phyloP scores from a whole-genome alignment of 2,797 vertebrate species.

The Enoplosus armatus region DNA sequence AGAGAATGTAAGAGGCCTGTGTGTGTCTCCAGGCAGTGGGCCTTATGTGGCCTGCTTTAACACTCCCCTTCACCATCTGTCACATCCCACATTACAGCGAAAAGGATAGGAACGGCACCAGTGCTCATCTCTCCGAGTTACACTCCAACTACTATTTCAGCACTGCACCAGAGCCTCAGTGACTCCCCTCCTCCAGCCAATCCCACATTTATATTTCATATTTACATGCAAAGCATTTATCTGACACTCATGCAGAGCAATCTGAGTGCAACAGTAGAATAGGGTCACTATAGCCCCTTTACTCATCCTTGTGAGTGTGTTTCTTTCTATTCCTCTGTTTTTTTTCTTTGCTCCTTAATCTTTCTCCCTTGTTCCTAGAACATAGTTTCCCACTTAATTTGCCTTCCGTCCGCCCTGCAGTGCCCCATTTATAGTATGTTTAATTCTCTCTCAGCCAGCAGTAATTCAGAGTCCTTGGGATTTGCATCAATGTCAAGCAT shows the following conservation, averaged over 20 bases:
- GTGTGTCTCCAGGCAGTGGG: slow-evolving; percentile 70
- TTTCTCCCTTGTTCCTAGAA: slow-evolving; percentile 49
- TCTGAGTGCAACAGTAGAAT: slow-evolving; percentile 44
- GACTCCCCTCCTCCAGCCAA: slow-evolving; percentile 31
- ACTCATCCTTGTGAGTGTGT: slow-evolving; percentile 1
- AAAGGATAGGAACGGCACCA: slow-evolving; percentile 49
- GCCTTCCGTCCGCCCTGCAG: slow-evolving; percentile 34
- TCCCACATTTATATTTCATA: slow-evolving; percentile 57
- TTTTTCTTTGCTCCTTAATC: slow-evolving; percentile 1
- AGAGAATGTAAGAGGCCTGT: slow-evolving; percentile 50
- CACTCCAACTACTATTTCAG: slow-evolving; percentile 56
- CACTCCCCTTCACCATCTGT: slow-evolving; percentile 81
- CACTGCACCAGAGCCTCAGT: slow-evolving; percentile 29
- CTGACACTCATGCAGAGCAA: slow-evolving; percentile 28
- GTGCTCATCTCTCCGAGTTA: slow-evolving; percentile 47
- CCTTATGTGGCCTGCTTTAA: slow-evolving; percentile 74
- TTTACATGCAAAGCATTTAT: slow-evolving; percentile 51
- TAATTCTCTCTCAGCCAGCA: slow-evolving; percentile 62
- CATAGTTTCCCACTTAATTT: slow-evolving; percentile 62
- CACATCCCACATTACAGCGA: slow-evolving; percentile 64
- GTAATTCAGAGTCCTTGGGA: slow-evolving; percentile 69
- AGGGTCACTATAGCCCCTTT: slow-evolving; percentile 29
- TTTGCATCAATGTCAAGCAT: slow-evolving; percentile 69
- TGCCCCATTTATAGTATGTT: slow-evolving; percentile 60
- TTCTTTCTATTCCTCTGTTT: slow-evolving; percentile 12